phyloP scores from a whole-genome alignment of 2,113 vertebrate genomes.

The Chloropsis hardwickii region DNA sequence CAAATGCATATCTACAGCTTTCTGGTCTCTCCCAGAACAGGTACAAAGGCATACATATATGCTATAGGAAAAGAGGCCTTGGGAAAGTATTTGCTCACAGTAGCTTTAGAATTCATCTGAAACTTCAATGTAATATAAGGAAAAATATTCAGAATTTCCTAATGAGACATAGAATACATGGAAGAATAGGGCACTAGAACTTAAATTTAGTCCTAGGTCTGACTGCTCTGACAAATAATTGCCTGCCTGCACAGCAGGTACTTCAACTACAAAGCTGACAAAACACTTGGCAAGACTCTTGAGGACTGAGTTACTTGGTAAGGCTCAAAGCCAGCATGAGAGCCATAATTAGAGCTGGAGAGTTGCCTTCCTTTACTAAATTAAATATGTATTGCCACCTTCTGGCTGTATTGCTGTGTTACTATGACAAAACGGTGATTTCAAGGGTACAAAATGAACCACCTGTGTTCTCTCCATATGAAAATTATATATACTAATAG shows the following conservation, averaged over 20 bases:
- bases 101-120: background rate
- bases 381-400: conserved; percentile 57
- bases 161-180: background rate
- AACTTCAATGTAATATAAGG: background rate
- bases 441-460: background rate
- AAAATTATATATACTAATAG: background rate
- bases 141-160: background rate
- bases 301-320: background rate
- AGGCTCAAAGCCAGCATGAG: background rate
- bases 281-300: background rate
- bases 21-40: background rate
- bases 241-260: background rate
- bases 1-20: background rate
- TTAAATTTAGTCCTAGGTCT: background rate
- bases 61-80: background rate
- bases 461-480: background rate
- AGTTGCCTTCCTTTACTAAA: background rate
- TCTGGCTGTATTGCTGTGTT: background rate
- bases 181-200: background rate
- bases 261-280: background rate
- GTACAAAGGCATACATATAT: background rate
- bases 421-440: background rate
- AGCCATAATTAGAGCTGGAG: background rate
- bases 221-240: background rate
- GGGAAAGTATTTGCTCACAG: background rate